A percentile compares a stretch with the other conserved stretches of the same genome.
Conservation (phyloP, 2,797 vertebrate species). For the Morus bassanus region DNA sequence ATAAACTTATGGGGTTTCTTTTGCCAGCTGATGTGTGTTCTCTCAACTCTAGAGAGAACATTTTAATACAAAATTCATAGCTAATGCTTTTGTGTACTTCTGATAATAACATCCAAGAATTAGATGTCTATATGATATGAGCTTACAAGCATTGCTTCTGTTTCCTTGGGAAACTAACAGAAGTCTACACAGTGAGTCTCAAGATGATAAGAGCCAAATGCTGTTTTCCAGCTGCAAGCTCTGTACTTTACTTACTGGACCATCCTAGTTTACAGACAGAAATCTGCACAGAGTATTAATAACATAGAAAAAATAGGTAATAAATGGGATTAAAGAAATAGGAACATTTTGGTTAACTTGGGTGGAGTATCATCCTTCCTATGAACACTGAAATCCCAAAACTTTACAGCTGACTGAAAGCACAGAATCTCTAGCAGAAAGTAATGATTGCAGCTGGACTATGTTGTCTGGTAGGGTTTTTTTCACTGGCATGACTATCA, state of each 20-base stretch:
- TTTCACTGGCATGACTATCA: not conserved
- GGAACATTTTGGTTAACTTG: not conserved
- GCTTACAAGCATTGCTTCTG: not conserved
- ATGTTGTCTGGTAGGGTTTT: not conserved
- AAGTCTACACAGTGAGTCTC: not conserved
- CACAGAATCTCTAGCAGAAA: not conserved
- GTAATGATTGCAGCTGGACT: not conserved
- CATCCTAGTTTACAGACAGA: not conserved
- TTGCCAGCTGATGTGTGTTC: not conserved
- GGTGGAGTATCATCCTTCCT: not conserved
- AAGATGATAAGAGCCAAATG: not conserved
- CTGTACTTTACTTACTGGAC: not conserved
- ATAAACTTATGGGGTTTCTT: fast-evolving
- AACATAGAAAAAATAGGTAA: not conserved
- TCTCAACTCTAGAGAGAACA: not conserved
- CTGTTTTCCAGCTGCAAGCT: not conserved
- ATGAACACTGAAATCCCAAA: not conserved
- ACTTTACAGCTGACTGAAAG: not conserved
- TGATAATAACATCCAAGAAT: not conserved
- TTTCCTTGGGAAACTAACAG: not conserved
- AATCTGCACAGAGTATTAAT: not conserved
- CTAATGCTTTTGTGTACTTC: not conserved
- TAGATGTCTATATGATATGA: not conserved
- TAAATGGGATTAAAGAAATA: not conserved
- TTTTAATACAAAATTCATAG: not conserved